Conservation (phyloP, 2,888 invertebrate species). For the Dastarcus helophoroides region DNA sequence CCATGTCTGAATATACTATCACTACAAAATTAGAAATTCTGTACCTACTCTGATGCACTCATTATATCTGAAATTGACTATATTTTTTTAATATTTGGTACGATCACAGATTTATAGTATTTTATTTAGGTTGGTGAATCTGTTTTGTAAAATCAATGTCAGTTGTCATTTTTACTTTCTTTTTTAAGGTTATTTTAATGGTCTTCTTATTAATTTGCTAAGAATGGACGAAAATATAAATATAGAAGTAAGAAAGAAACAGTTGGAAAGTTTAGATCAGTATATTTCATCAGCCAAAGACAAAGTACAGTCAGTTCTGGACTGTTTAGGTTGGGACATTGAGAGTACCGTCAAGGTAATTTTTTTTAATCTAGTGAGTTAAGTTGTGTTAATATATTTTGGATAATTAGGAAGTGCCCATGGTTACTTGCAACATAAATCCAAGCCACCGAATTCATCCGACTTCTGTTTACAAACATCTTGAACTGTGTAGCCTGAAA, state of each 20-base stretch:
- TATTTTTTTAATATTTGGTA: no score
- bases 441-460: constrained; percentile 36
- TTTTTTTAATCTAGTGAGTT: neutral
- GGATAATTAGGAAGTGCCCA: constrained; percentile 3
- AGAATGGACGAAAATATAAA: no score
- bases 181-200: no score
- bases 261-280: constrained; percentile 33
- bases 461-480: constrained; percentile 34
- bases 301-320: constrained; percentile 29
- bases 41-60: no score
- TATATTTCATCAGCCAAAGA: constrained; percentile 32
- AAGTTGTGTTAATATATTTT: neutral
- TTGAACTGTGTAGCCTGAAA: constrained; percentile 38
- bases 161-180: no score
- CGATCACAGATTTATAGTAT: no score
- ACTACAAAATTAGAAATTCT: no score
- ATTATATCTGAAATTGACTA: no score
- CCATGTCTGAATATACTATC: no score
- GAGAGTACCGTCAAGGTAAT: constrained; percentile 28
- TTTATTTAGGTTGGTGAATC: no score
- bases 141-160: no score
- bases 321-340: constrained; percentile 29
- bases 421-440: constrained; percentile 37
- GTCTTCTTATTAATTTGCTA: no score
- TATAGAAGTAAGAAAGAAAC: constrained; percentile 33